Conservation (phyloP, 2,797 vertebrate genomes). For the Phalanger gymnotis region DNA sequence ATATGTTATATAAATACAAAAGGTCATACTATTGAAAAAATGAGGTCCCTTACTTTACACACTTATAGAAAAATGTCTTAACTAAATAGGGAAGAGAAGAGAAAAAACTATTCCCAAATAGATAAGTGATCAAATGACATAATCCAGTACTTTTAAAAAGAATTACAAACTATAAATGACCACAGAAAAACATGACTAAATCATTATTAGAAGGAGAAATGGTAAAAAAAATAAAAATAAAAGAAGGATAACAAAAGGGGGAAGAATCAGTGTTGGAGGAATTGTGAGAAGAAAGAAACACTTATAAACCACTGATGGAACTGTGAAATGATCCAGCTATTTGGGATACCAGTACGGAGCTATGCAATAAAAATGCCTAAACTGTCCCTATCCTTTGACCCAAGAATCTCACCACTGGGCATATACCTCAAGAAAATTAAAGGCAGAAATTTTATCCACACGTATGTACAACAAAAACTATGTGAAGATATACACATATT, state of each 20-base stretch:
- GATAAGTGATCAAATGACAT: neutral
- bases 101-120: neutral
- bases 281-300: neutral
- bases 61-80: neutral
- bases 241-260: neutral
- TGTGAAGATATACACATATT: neutral
- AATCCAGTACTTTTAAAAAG: neutral
- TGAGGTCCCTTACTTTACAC: neutral
- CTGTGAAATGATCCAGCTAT: neutral
- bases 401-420: neutral
- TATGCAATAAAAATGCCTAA: neutral
- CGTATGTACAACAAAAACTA: neutral
- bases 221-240: accelerated
- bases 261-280: neutral
- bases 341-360: neutral
- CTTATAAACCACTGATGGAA: neutral
- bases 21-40: neutral
- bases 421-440: neutral
- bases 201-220: neutral
- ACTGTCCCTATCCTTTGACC: neutral
- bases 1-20: neutral
- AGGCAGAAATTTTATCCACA: neutral
- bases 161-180: neutral
- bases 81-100: neutral
- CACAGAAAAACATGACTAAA: neutral